Evolutionary conservation across 2,113 vertebrate genomes (phyloP).

Genomic region (Rissa tridactyla): DNA sequence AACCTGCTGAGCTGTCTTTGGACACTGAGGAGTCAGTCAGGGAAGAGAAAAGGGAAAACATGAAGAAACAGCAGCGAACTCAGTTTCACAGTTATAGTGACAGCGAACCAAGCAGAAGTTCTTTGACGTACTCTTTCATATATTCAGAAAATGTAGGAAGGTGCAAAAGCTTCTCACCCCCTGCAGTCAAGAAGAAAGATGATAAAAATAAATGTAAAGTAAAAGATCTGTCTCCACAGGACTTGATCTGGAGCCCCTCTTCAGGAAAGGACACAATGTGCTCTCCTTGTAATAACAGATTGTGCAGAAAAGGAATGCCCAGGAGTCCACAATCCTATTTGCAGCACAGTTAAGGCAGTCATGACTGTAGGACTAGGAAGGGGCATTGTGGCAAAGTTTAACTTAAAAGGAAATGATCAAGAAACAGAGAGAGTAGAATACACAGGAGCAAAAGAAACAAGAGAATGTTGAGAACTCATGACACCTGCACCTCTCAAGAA

Average conservation of each 20-base stretch:
- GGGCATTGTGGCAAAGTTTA: constrained; percentile 39
- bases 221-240: neutral
- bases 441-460: constrained; percentile 43
- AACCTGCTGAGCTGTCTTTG: constrained; percentile 81
- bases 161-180: neutral
- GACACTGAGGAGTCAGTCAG: constrained; percentile 72
- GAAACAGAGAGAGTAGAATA: constrained; percentile 64
- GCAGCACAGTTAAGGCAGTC: neutral
- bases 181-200: neutral
- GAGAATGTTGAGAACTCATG: constrained; percentile 70
- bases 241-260: neutral
- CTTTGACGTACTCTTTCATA: constrained; percentile 32
- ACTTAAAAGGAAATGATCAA: constrained; percentile 53
- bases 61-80: constrained; percentile 67
- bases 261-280: neutral
- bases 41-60: constrained; percentile 59
- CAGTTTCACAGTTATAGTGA: constrained; percentile 62
- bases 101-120: constrained; percentile 58
- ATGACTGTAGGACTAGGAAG: neutral
- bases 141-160: constrained; percentile 45
- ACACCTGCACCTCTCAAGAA: constrained; percentile 64
- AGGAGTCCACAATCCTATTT: constrained; percentile 23
- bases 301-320: neutral
- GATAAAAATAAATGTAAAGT: constrained; percentile 6
- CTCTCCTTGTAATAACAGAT: neutral